These are phyloP conservation scores for Pandemis cinnamomeana DNA, from an alignment of 2,888 invertebrate genomes.

Conservation along the genomic window DNA sequence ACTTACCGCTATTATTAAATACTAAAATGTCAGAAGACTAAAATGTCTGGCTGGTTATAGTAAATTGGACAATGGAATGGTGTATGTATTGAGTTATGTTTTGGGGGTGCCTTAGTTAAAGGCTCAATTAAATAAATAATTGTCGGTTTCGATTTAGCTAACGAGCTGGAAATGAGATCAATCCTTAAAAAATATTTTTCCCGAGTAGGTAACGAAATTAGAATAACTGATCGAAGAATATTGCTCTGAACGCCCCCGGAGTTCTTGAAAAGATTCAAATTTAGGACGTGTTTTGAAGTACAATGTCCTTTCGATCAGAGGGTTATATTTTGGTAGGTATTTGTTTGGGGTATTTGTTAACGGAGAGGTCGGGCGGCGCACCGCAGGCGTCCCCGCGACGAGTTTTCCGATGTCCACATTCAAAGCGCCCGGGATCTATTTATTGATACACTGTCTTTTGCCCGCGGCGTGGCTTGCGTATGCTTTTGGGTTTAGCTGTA, in stretches of 20 bases:
- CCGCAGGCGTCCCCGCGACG: constrained; percentile 31
- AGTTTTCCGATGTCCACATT: constrained; percentile 22
- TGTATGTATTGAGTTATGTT: not conserved
- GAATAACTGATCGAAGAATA: constrained; percentile 39
- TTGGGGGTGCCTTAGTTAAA: not conserved
- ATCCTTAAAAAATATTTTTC: constrained; percentile 21
- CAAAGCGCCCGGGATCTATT: constrained; percentile 5
- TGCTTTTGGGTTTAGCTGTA: not conserved
- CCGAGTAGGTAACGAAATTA: constrained; percentile 27
- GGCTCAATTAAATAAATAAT: not conserved
- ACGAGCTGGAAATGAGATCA: constrained; percentile 21
- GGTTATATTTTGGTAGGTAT: constrained; percentile 38
- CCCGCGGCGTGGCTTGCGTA: not conserved
- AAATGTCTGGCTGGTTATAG: not conserved
- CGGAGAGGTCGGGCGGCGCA: constrained; percentile 22
- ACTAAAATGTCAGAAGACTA: not conserved
- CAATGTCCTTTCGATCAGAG: constrained; percentile 37
- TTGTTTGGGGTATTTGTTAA: constrained; percentile 37
- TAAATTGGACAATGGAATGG: not conserved
- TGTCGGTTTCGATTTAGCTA: not conserved
- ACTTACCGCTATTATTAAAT: not conserved
- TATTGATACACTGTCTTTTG: not conserved
- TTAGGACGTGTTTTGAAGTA: constrained; percentile 42
- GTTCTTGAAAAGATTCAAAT: constrained; percentile 41
- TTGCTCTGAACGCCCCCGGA: constrained; percentile 27